Conservation (phyloP, 2,797 vertebrate species). For the Spea hammondii region DNA sequence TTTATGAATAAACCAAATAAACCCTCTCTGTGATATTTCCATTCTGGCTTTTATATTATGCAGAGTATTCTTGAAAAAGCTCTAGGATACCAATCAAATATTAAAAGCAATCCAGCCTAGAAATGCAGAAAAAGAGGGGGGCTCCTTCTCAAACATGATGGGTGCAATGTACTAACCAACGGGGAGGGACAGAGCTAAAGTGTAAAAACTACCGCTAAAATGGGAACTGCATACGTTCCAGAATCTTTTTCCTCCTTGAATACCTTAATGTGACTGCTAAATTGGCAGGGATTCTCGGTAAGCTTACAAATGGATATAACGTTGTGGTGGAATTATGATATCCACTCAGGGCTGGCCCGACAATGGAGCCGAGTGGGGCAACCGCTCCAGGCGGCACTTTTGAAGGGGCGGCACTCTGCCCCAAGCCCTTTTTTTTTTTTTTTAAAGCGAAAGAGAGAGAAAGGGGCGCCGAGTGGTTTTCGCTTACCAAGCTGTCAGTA, state of each 20-base stretch:
- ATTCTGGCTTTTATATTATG: constrained; percentile 35
- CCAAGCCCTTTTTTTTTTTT: too few relatives aligned
- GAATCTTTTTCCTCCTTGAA: neutral
- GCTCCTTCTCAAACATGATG: neutral
- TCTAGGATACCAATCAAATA: constrained; percentile 46
- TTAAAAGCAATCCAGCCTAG: constrained; percentile 4
- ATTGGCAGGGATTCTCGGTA: too few relatives aligned
- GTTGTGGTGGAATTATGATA: too few relatives aligned
- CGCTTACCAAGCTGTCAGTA: too few relatives aligned
- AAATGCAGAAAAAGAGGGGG: neutral
- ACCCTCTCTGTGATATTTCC: constrained; percentile 37
- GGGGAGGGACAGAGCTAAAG: neutral
- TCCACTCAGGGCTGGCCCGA: too few relatives aligned
- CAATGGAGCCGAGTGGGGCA: too few relatives aligned
- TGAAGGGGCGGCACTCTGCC: too few relatives aligned
- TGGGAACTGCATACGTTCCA: neutral
- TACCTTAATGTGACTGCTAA: neutral
- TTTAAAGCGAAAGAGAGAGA: too few relatives aligned
- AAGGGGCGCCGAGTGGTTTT: too few relatives aligned
- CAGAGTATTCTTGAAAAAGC: constrained; percentile 43
- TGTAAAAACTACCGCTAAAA: neutral
- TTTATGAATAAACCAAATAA: constrained; percentile 43
- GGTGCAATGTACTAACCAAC: neutral
- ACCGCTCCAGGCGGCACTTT: too few relatives aligned
- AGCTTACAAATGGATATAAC: too few relatives aligned